Conservation (phyloP, 1,140 invertebrate genomes). For the Drosophila miranda region DNA sequence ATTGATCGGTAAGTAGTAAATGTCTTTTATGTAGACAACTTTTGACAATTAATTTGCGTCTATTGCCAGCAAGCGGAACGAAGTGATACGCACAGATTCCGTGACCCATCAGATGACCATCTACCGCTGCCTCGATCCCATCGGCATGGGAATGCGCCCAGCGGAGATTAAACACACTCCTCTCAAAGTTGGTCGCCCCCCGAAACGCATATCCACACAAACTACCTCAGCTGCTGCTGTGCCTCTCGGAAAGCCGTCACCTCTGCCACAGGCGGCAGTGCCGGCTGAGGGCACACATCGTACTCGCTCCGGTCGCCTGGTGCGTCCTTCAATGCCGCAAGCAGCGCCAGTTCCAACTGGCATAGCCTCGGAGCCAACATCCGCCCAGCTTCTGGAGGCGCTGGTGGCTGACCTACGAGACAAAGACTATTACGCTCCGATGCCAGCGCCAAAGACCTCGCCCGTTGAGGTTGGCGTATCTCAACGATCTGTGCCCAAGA, state of each 20-base stretch:
- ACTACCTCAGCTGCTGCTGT: conserved; percentile 2
- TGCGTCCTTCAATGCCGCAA: conserved; percentile 49
- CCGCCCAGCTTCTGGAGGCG: conserved; percentile 31
- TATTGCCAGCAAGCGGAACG: conserved; percentile 64
- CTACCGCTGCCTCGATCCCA: conserved; percentile 68
- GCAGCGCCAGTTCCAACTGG: conserved; percentile 2
- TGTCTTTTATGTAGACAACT: no score
- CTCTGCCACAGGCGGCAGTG: conserved; percentile 2
- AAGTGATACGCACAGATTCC: conserved; percentile 61
- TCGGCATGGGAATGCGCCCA: conserved; percentile 57
- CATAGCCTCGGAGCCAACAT: conserved; percentile 16
- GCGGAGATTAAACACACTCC: neutral
- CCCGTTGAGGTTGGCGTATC: neutral
- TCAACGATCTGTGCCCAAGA: conserved; percentile 53
- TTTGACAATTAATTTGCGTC: neutral
- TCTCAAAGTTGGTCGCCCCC: conserved; percentile 24
- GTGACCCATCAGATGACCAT: conserved; percentile 70
- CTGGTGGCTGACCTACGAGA: conserved; percentile 58
- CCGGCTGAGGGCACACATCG: conserved; percentile 24
- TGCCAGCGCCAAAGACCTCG: conserved; percentile 12
- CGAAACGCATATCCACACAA: conserved; percentile 19
- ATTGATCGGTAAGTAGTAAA: conserved; percentile 61
- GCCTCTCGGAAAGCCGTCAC: neutral
- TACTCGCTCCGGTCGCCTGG: conserved; percentile 58
- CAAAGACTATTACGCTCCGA: conserved; percentile 55